Base-by-base conservation (phyloP, 2,888 invertebrate species). In the Willowsia nigromaculata region DNA sequence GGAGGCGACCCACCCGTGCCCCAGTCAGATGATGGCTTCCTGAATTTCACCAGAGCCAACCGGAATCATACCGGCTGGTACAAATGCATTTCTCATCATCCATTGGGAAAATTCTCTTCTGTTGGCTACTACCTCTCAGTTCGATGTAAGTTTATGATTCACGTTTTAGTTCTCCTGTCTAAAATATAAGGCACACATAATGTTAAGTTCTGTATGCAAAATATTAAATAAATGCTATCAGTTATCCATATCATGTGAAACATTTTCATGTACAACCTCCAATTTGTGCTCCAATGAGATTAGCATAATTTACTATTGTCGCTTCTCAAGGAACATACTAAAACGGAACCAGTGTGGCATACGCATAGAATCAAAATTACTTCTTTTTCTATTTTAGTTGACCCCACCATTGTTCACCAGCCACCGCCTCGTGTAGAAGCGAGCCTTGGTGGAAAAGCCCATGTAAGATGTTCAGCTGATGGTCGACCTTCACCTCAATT, bases 71-170 rank as follows among this genome's bases (percentile, higher is more conserved):
- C 97, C 87, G 98, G 98, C 93, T 98, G 98, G 98, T 98, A 98
- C 95, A 97, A 97, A 94, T 98, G 98, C 94, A 96, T 97, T 82
- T 97, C 97, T 87, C 92, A 93, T 25, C 97, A 98, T 95, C 95
- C 96, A 91, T 95, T 97, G 93, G 96, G 97, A 43, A 96, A 97
- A 94, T 98, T 97, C 94, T 97, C 97, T 91, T 97, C 97, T 93
- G 97, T 98, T 93, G 98, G 97, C 90, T 98, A 98, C 95, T 98
- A 97, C 94, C 96, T 98, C 93, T 97, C 97, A 93, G 97, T 98
- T 91, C 95, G 97, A 94, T 96, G 98, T 98, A 94, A 96, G 97
- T 96, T n/a, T 27, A n/a, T 50, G 27, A 30, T 76, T 76, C 18
- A 13, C 11, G 0, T 30, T 15, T n/a, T 7, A 1, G 2, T 30